Base-by-base conservation (phyloP, 2,113 vertebrate species). In the Oryzias curvinotus region DNA sequence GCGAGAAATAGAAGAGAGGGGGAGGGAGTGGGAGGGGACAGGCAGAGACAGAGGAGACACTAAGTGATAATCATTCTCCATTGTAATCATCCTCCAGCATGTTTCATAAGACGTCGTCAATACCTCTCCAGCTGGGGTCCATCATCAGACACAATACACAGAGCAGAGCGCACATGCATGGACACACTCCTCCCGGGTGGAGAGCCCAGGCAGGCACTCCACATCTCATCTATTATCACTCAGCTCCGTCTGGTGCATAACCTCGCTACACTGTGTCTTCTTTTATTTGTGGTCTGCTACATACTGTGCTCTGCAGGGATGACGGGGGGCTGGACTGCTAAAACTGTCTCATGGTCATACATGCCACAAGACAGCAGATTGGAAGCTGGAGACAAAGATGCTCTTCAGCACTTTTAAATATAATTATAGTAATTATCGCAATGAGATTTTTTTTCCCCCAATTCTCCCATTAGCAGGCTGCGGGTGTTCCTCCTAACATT, bases 31-130 rank as follows among this genome's bases (percentile, higher is more conserved):
- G 76, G 73, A 69, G 65, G 76, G 59, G 59, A 73, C 26, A 57
- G 18, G 71, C 49, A 42, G 68, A 80, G 82, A 85, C 81, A 78
- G 85, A 78, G 63, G 68, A 80, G 81, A 82, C 65, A 80, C 82
- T 77, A 87, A 88, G 85, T 89, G 83, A 87, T 86, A 86, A 90
- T 87, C 81, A 85, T 81, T 87, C 83, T 78, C 78, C 81, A 88
- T 90, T 85, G 86, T 87, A 65, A 87, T 88, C 87, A 86, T 86
- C 85, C 80, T 83, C 82, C 81, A 84, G 77, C 84, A 71, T 84
- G 81, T 86, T 83, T 87, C 83, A 79, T 84, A 84, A 87, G 79
- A 77, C 78, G 64, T 78, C 73, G 77, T 86, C 86, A 80, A 82
- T 83, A 85, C 82, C 65, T 78, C 83, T 86, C 87, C 89, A 90